Evolutionary conservation across 2,113 vertebrate species (phyloP).

Genomic region (Cnemophilus loriae): DNA sequence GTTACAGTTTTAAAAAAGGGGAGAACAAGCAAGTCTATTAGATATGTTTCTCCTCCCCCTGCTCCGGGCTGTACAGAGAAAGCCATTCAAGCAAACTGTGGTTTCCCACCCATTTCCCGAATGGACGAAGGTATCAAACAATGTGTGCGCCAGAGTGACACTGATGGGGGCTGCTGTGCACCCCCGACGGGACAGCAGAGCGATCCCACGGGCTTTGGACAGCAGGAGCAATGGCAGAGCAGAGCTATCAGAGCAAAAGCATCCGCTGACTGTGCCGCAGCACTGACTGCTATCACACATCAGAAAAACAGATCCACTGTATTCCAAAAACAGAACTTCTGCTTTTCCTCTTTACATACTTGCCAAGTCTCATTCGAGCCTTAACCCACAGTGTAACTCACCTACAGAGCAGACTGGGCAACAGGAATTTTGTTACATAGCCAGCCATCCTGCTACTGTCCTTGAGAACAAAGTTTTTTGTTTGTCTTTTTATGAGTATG

Average conservation of each 20-base stretch:
- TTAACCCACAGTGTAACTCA: not conserved
- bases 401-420: not conserved
- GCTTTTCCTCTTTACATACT: not conserved
- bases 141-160: not conserved
- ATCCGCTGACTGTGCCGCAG: not conserved
- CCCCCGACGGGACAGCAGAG: not conserved
- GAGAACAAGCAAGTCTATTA: not conserved
- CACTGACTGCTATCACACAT: not conserved
- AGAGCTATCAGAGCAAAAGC: not conserved
- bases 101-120: not conserved
- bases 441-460: not conserved
- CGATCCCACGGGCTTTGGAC: fast-evolving
- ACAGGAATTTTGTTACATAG: not conserved
- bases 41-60: not conserved
- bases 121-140: not conserved
- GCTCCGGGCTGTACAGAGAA: not conserved
- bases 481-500: not conserved
- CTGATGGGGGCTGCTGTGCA: not conserved
- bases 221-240: not conserved
- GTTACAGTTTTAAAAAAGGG: not conserved
- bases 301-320: not conserved
- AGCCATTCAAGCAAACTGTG: not conserved
- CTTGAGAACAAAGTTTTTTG: not conserved
- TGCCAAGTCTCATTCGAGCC: not conserved
- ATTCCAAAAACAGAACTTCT: not conserved